Percentiles rank a stretch among this genome's conserved stretches.
Conservation (phyloP, 1,140 invertebrate species). For the Calycopis cecrops region DNA sequence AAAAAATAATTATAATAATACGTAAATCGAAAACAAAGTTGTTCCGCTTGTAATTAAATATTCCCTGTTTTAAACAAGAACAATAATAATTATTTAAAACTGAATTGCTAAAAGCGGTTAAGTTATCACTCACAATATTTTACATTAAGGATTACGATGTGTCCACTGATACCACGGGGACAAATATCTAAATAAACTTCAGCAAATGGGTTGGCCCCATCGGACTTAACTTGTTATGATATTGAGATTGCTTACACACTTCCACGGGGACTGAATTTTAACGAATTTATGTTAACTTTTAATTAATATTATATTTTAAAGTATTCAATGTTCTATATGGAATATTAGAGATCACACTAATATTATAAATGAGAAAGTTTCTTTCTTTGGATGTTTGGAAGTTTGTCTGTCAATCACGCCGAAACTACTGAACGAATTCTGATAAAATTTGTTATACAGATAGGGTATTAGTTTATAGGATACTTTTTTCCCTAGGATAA, state of each 20-base stretch:
- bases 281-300: conserved; percentile 6
- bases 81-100: conserved; percentile 1
- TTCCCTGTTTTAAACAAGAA: conserved; percentile 1
- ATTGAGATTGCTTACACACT: conserved; percentile 5
- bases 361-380: too few relatives aligned
- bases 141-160: neutral
- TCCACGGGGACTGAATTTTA: neutral
- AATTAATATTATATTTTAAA: neutral
- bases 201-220: conserved; percentile 6
- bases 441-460: too few relatives aligned
- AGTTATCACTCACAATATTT: conserved; percentile 1
- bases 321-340: neutral
- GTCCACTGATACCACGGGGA: conserved; percentile 1
- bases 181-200: conserved; percentile 9
- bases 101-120: conserved; percentile 8
- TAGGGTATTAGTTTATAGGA: too few relatives aligned
- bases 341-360: too few relatives aligned
- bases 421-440: too few relatives aligned
- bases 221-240: conserved; percentile 10
- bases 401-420: too few relatives aligned
- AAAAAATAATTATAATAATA: neutral
- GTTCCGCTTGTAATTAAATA: too few relatives aligned
- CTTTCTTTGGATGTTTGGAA: too few relatives aligned
- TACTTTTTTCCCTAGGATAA: too few relatives aligned
- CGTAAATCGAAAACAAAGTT: conserved; percentile 6